These are phyloP conservation scores for Geococcyx californianus DNA, from an alignment of 2,113 vertebrate genomes.

Conservation along the genomic window DNA sequence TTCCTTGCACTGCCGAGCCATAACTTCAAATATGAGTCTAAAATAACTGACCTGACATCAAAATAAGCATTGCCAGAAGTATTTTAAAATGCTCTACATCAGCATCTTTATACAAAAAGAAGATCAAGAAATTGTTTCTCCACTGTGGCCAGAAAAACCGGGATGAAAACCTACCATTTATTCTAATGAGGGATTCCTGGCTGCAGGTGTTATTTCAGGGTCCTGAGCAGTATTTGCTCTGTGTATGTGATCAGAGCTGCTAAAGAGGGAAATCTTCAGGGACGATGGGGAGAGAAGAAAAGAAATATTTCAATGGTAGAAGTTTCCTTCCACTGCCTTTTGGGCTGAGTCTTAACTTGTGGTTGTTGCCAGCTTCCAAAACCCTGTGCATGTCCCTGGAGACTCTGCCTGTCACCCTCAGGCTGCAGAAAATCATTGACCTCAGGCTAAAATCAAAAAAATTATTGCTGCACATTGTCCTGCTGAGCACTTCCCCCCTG, in stretches of 20 bases:
- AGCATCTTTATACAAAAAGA: constrained; percentile 16
- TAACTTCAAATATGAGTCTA: neutral
- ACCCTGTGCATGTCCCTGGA: neutral
- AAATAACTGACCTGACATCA: neutral
- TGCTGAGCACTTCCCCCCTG: neutral
- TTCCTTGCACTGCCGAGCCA: neutral
- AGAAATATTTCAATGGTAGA: neutral
- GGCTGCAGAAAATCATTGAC: neutral
- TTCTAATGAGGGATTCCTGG: constrained; percentile 40
- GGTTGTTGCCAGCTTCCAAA: neutral
- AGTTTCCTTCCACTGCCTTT: neutral
- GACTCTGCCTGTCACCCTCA: neutral
- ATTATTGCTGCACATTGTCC: neutral
- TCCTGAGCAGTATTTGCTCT: constrained; percentile 18
- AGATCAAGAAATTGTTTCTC: constrained; percentile 32
- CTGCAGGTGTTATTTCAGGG: constrained; percentile 49
- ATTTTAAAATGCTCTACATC: constrained; percentile 18
- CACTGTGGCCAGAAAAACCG: neutral
- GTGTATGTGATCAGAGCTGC: constrained; percentile 10
- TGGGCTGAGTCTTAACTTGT: neutral
- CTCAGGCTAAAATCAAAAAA: neutral
- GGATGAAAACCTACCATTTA: constrained; percentile 30
- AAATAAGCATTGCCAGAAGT: neutral
- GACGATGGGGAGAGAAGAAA: neutral
- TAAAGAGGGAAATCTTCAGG: neutral